Conservation (phyloP, 2,797 vertebrate species). For the Phoebastria nigripes region DNA sequence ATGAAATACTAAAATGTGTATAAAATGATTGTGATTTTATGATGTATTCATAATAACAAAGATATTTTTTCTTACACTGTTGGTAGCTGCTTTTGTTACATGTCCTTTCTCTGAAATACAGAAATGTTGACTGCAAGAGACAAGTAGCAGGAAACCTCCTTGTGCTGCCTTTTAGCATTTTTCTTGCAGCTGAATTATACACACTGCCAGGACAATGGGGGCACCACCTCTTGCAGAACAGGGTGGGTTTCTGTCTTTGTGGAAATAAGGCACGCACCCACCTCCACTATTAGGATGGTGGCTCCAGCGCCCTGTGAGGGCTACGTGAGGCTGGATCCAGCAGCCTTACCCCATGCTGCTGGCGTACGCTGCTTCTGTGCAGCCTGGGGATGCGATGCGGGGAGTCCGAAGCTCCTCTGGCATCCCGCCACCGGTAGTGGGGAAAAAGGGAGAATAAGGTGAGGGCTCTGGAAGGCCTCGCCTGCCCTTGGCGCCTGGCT, state of each 20-base stretch:
- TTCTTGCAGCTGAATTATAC: rapidly evolving
- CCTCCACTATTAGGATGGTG: rapidly evolving
- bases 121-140: neutral
- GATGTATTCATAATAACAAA: conserved; percentile 74
- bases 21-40: conserved; percentile 63
- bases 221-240: rapidly evolving
- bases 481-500: too few species aligned
- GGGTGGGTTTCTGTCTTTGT: too few species aligned
- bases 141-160: neutral
- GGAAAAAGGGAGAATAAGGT: too few species aligned
- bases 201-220: rapidly evolving
- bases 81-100: conserved; percentile 48
- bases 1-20: conserved; percentile 49
- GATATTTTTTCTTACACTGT: conserved; percentile 75
- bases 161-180: rapidly evolving
- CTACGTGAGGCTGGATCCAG: rapidly evolving
- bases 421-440: rapidly evolving
- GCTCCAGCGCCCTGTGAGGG: neutral
- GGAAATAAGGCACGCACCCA: neutral
- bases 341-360: rapidly evolving
- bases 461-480: too few species aligned
- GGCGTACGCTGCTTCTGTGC: rapidly evolving
- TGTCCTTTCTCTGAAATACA: neutral
- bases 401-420: rapidly evolving
- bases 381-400: rapidly evolving